Evolutionary conservation across 1,140 invertebrate genomes (phyloP).

Genomic region (Heterodera carotae): DNA sequence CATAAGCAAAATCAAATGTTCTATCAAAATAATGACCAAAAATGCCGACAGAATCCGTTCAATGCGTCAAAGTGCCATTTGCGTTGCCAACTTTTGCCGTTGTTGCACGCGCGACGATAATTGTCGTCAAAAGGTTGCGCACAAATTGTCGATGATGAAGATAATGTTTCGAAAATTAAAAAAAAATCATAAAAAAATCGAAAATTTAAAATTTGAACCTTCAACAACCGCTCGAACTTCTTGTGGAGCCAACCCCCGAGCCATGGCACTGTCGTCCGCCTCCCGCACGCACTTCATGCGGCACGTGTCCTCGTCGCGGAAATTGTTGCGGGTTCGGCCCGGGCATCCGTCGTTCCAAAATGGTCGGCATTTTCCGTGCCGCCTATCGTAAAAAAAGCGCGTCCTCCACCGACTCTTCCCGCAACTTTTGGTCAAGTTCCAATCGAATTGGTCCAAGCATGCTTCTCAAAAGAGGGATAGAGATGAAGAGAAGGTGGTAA

Average conservation of each 20-base stretch:
- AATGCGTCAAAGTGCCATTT: slow-evolving; percentile 58
- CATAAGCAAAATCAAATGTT: neutral
- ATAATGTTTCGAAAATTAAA: neutral
- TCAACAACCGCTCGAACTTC: neutral
- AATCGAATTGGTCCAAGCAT: slow-evolving; percentile 30
- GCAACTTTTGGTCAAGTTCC: slow-evolving; percentile 22
- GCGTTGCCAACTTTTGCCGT: slow-evolving; percentile 44
- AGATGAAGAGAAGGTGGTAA: no score
- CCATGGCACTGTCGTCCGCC: neutral
- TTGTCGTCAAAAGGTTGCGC: slow-evolving; percentile 55
- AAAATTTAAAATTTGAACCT: neutral
- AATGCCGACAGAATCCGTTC: slow-evolving; percentile 48
- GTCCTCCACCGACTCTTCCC: slow-evolving; percentile 6
- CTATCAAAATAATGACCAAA: neutral
- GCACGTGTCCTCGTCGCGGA: slow-evolving; percentile 22
- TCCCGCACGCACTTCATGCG: slow-evolving; percentile 18
- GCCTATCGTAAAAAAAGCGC: slow-evolving; percentile 26
- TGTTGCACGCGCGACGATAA: slow-evolving; percentile 53
- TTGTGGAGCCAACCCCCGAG: neutral
- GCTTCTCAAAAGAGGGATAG: slow-evolving; percentile 1
- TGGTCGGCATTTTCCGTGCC: slow-evolving; percentile 14
- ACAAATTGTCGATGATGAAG: slow-evolving; percentile 14
- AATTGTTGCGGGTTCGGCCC: slow-evolving; percentile 19
- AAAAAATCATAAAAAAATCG: no score
- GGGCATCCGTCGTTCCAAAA: slow-evolving; percentile 28